Evolutionary conservation across 1,140 invertebrate species (phyloP).

Genomic region (Tetragnatha versicolor): DNA sequence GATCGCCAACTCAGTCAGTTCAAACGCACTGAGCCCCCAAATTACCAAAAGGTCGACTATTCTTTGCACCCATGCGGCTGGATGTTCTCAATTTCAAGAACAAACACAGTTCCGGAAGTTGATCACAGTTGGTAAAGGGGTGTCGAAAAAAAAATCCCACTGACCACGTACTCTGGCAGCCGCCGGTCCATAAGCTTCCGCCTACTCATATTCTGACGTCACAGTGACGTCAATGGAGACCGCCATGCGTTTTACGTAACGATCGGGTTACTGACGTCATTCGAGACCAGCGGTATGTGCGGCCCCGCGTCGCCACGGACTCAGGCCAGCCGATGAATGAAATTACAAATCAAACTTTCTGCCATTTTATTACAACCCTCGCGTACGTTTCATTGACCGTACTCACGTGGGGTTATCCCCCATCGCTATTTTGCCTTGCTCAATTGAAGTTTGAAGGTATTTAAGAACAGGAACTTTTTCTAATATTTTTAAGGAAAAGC

Average conservation of each 20-base stretch:
- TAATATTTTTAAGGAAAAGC: too few relatives aligned
- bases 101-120: slow-evolving; percentile 20
- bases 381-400: not conserved
- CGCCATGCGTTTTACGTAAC: slow-evolving; percentile 52
- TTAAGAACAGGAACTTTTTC: too few relatives aligned
- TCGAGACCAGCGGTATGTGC: slow-evolving; percentile 32
- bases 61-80: too few relatives aligned
- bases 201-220: slow-evolving; percentile 50
- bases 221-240: slow-evolving; percentile 50
- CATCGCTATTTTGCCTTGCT: too few relatives aligned
- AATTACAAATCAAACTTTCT: slow-evolving; percentile 46
- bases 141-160: not conserved
- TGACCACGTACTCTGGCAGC: slow-evolving; percentile 13
- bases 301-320: slow-evolving; percentile 1
- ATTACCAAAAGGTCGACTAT: too few relatives aligned
- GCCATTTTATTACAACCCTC: slow-evolving; percentile 1
- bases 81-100: too few relatives aligned
- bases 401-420: not conserved
- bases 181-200: slow-evolving; percentile 27
- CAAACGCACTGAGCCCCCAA: too few relatives aligned
- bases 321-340: slow-evolving; percentile 46
- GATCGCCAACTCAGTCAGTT: too few relatives aligned
- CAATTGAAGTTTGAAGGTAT: too few relatives aligned
- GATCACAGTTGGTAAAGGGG: not conserved
- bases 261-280: slow-evolving; percentile 54